phyloP scores from a whole-genome alignment of 2,888 invertebrate genomes.

The Saturnia pavonia region DNA sequence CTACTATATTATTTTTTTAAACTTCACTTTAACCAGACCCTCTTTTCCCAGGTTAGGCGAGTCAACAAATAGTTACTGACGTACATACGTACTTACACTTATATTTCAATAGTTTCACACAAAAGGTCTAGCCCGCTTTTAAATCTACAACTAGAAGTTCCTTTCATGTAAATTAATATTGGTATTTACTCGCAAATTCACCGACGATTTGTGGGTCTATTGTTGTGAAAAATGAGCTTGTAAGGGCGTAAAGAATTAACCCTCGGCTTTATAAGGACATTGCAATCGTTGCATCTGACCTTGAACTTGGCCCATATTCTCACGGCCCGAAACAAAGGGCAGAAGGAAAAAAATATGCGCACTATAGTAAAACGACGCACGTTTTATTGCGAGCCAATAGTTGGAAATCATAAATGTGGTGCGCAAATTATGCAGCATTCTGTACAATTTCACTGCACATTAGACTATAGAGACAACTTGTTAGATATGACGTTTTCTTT shows the following conservation, averaged over 20 bases:
- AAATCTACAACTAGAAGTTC: neutral
- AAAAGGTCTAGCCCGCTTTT: slow-evolving; percentile 21
- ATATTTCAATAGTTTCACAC: slow-evolving; percentile 16
- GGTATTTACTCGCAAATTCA: slow-evolving; percentile 1
- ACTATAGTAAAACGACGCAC: slow-evolving; percentile 56
- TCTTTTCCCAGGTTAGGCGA: slow-evolving; percentile 25
- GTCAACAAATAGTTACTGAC: slow-evolving; percentile 9
- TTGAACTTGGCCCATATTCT: slow-evolving; percentile 78
- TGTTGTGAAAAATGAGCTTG: slow-evolving; percentile 21
- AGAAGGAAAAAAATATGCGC: slow-evolving; percentile 48
- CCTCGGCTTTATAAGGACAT: slow-evolving; percentile 33
- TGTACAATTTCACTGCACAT: neutral
- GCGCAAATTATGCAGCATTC: slow-evolving; percentile 1
- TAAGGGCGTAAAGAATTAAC: slow-evolving; percentile 1
- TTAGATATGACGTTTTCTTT: neutral
- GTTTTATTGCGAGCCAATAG: slow-evolving; percentile 49
- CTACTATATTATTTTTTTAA: neutral
- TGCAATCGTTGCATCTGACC: slow-evolving; percentile 53
- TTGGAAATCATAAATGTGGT: slow-evolving; percentile 20
- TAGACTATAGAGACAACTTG: neutral
- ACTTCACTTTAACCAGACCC: neutral
- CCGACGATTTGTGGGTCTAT: slow-evolving; percentile 20
- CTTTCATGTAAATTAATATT: slow-evolving; percentile 5
- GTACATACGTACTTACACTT: no score
- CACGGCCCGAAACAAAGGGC: slow-evolving; percentile 60